Conservation (phyloP, 2,888 invertebrate genomes). For the Strigamia crassipes region DNA sequence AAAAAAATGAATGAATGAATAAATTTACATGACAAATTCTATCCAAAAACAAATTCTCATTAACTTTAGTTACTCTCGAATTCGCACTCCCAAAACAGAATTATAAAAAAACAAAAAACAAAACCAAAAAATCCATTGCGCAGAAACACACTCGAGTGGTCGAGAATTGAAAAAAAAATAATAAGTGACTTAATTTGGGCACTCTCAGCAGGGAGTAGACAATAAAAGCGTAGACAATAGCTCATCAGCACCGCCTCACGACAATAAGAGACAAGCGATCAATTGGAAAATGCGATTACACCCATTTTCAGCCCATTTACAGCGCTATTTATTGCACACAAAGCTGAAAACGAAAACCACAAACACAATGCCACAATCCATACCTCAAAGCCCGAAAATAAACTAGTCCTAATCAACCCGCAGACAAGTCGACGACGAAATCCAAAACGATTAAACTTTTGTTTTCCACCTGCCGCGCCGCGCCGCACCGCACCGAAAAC, state of each 20-base stretch:
- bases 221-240: not conserved
- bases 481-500: not conserved
- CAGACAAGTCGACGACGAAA: not conserved
- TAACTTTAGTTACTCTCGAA: not conserved
- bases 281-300: slow-evolving; percentile 1
- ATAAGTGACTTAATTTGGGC: slow-evolving; percentile 4
- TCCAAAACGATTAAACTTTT: not conserved
- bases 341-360: not conserved
- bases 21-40: too few relatives aligned
- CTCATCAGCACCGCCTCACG: slow-evolving; percentile 3
- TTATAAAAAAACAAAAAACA: not conserved
- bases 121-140: not conserved
- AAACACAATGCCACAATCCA: not conserved
- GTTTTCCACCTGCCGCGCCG: not conserved
- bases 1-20: too few relatives aligned
- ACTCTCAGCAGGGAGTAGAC: not conserved
- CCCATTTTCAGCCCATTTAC: slow-evolving; percentile 20
- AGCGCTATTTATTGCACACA: slow-evolving; percentile 4
- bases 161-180: not conserved
- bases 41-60: not conserved
- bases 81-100: not conserved
- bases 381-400: not conserved
- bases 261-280: not conserved
- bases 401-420: not conserved
- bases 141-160: not conserved